Evolutionary conservation across 2,797 vertebrate species (phyloP).

Genomic region (Merluccius polli): DNA sequence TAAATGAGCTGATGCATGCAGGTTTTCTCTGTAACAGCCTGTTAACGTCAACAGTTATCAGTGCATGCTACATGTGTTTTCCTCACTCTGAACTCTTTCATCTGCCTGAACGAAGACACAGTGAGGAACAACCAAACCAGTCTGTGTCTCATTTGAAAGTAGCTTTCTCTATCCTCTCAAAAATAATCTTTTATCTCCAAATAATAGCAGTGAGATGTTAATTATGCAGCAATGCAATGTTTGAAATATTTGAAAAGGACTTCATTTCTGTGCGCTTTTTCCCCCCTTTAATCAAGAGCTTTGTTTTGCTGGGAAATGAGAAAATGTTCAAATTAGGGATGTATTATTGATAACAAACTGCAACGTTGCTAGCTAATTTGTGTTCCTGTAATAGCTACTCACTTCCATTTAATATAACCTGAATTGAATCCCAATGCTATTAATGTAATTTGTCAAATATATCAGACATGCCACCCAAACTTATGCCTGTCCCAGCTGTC

Average conservation of each 20-base stretch:
- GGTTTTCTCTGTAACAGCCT: not conserved
- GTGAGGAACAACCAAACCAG: not conserved
- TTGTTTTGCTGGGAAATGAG: not conserved
- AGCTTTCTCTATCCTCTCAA: not conserved
- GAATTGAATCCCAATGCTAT: not conserved
- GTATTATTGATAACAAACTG: not conserved
- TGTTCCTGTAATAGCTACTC: not conserved
- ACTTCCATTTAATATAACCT: not conserved
- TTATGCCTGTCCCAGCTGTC: too few species aligned
- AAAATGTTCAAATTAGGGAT: slow-evolving; percentile 1
- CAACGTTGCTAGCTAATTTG: not conserved
- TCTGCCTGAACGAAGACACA: not conserved
- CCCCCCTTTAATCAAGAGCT: not conserved
- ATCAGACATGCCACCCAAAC: not conserved
- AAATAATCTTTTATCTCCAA: not conserved
- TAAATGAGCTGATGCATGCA: not conserved
- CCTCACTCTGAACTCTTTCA: not conserved
- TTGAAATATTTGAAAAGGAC: not conserved
- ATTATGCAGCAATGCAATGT: not conserved
- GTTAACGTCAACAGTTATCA: too few species aligned
- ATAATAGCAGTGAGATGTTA: not conserved
- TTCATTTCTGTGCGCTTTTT: not conserved
- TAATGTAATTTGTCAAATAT: not conserved
- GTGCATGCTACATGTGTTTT: too few species aligned
- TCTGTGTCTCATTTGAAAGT: not conserved